Base-by-base conservation (phyloP, 2,113 vertebrate genomes). In the Hymenochirus boettgeri region DNA sequence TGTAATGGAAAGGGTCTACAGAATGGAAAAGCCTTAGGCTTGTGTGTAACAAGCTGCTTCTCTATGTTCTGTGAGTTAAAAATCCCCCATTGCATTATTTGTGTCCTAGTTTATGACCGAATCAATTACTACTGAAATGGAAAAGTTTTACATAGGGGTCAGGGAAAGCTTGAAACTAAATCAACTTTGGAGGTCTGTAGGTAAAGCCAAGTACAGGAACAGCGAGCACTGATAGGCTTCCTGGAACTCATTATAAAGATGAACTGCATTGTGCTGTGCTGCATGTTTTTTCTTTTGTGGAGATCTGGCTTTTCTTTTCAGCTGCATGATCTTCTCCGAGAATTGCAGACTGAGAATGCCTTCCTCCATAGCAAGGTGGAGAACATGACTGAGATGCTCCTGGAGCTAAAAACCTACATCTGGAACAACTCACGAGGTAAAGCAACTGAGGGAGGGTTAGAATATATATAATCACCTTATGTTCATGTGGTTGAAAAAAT, bases 311-410 rank as follows among this genome's bases (percentile, higher is more conserved):
- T 11, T 19, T 45, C 7, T 2, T 92, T 89, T 48, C 86, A 90
- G 31, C 80, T 91, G 1, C 88, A 90, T 75, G 88, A 92, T 35
- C 87, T 86, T 1, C 89, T 91, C 63, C 82, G 87, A 11, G 66
- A 77, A 1, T 77, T 90, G 59, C 86, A 88, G 12, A 82, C 86
- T 42, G 89, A 91, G 76, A 92, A 91, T 61, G 78, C 83, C 55
- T 83, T 82, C 27, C 83, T 90, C 2, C 88, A 89, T 6, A 84
- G 87, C 72, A 85, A 81, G 71, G 76, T 90, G 62, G 83, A 90
- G 70, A 89, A 88, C 70, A 84, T 91, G 67, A 90, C 86, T 1
- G 73, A 81, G 7, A 80, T 85, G 54, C 77, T 88, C 11, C 71
- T 82, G 27, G 78, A 84, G 57, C 75, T 85, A 25, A 79, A 83